Conservation (phyloP, 2,888 invertebrate species). For the Trisateles emortualis region DNA sequence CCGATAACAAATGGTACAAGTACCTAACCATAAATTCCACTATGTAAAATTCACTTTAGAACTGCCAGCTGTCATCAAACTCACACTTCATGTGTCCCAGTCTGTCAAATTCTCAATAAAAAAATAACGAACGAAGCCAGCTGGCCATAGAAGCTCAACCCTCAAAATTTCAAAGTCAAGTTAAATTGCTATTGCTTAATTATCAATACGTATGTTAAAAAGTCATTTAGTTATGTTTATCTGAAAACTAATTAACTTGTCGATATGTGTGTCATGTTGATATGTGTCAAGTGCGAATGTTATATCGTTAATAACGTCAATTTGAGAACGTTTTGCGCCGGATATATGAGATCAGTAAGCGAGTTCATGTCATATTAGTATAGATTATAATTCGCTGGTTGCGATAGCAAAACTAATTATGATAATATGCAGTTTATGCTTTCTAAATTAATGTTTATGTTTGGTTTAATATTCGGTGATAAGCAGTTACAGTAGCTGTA, state of each 20-base stretch:
- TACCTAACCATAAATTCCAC: too few relatives aligned
- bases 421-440: too few relatives aligned
- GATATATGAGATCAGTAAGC: background rate
- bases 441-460: too few relatives aligned
- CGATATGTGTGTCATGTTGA: conserved; percentile 45
- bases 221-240: conserved; percentile 44
- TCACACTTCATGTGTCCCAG: too few relatives aligned
- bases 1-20: too few relatives aligned
- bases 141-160: too few relatives aligned
- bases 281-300: conserved; percentile 41
- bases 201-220: conserved; percentile 11
- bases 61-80: too few relatives aligned
- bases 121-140: background rate
- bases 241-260: conserved; percentile 47
- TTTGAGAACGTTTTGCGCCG: background rate
- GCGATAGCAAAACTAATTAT: background rate
- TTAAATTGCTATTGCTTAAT: conserved; percentile 23
- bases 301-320: conserved; percentile 7
- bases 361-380: background rate
- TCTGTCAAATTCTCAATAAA: too few relatives aligned
- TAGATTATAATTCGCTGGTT: background rate
- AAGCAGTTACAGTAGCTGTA: too few relatives aligned
- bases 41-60: too few relatives aligned
- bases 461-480: too few relatives aligned
- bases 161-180: conserved; percentile 11